A percentile compares a stretch with the other conserved stretches of the same genome.
Evolutionary conservation across 1,140 invertebrate genomes (phyloP).

Genomic region (Scaptomyza montana): DNA sequence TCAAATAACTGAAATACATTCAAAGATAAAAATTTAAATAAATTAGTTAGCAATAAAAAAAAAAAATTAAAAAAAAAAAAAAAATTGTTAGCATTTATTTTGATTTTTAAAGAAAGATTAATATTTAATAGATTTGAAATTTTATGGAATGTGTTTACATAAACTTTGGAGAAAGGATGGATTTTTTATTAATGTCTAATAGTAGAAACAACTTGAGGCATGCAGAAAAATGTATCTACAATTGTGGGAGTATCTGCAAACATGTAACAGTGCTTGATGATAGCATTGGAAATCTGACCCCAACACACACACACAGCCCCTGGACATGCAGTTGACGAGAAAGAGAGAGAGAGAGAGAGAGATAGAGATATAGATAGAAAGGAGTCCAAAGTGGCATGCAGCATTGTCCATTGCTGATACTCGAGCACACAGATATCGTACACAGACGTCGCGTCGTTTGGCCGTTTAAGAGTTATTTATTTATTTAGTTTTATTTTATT

Average conservation of each 20-base stretch:
- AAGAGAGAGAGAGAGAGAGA: too few relatives aligned
- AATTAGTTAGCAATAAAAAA: too few relatives aligned
- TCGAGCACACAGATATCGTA: neutral
- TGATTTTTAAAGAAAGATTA: too few relatives aligned
- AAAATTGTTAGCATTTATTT: too few relatives aligned
- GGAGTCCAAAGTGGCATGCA: slow-evolving; percentile 13
- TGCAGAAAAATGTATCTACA: neutral
- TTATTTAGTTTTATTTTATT: slow-evolving; percentile 13
- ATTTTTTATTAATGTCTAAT: neutral
- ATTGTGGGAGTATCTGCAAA: neutral
- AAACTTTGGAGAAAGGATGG: too few relatives aligned
- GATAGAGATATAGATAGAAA: neutral
- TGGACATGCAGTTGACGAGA: neutral
- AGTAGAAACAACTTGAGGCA: neutral
- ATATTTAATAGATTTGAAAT: too few relatives aligned
- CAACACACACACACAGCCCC: neutral
- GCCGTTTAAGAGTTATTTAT: slow-evolving; percentile 64
- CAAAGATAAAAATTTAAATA: too few relatives aligned
- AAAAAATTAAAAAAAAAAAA: too few relatives aligned
- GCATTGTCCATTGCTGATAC: slow-evolving; percentile 26
- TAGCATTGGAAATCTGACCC: neutral
- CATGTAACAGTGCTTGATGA: neutral
- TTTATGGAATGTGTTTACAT: too few relatives aligned
- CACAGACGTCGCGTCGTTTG: slow-evolving; percentile 6
- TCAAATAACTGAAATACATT: too few relatives aligned